Evolutionary conservation across 2,797 vertebrate species (phyloP), one percentile per base, ranked within the genome.

Genomic region (Triplophysa bombifrons): DNA sequence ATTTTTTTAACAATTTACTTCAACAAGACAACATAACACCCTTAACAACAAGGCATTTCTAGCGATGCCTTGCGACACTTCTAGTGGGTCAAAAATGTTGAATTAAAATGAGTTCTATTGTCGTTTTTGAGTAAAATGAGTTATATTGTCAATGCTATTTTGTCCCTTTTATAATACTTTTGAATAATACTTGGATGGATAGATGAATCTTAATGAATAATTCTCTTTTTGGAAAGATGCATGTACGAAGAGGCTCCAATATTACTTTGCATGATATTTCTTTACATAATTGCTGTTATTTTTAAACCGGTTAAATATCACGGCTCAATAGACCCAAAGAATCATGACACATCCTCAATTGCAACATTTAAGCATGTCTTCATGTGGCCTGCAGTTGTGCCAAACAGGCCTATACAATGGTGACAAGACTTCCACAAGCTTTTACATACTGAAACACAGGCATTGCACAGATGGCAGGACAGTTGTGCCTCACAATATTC

Each of bases 381-480:
- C 58, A 60, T 60, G 9, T 34, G 34, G 58, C 19, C 60, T 38
- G 27, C 53, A 22, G 7, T 17, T 73, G 44, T 25, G 14, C 12
- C 46, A 38, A 56, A 48, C 19, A 64, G n/a, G 44, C 22, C 61
- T 67, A 63, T 67, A 50, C 20, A 51, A 19, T 70, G 58, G 27
- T 0, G 5, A 22, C 63, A 46, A 64, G 11, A n/a, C 13, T 50
- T 44, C 53, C 25, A 34, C 76, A 72, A 14, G 20, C 16, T 56
- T 72, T 72, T 56, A 30, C 48, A 60, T 67, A 48, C 34, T 55
- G 20, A 55, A 70, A 60, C 55, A 44, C 7, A 74, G n/a, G 20
- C 22, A 25, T 48, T 1, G 19, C 51, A 79, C 61, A 80, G 38
- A 68, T 71, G 55, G 65, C 66, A 72, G 63, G 50, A 71, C 74